A percentile compares a stretch with the other conserved stretches of the same genome.
These are phyloP conservation scores for Eulimnadia texana DNA, from an alignment of 1,140 invertebrate genomes.

Conservation along the genomic window DNA sequence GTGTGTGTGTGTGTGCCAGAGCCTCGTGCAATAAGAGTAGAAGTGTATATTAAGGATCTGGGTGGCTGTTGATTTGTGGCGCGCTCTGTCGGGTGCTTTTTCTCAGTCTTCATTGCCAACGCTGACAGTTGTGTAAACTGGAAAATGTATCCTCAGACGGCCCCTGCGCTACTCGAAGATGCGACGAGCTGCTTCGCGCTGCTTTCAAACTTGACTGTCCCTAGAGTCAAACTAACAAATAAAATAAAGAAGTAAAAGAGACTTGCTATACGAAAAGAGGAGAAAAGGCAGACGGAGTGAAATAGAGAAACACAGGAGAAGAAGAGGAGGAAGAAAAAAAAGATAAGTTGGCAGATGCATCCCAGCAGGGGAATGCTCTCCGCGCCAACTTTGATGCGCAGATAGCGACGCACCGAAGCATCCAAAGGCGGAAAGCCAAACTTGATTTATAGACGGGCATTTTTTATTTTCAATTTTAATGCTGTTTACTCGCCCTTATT, in stretches of 20 bases:
- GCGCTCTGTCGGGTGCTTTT: neutral
- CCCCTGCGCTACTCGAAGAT: neutral
- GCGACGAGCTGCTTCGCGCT: neutral
- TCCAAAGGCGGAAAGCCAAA: neutral
- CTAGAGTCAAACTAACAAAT: neutral
- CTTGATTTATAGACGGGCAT: neutral
- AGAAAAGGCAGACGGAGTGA: neutral
- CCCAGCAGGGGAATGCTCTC: neutral
- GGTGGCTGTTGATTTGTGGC: neutral
- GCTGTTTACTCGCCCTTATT: too few relatives aligned
- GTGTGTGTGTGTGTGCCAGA: too few relatives aligned
- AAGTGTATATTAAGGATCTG: neutral
- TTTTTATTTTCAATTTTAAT: too few relatives aligned
- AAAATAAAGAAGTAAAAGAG: neutral
- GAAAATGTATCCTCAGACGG: neutral
- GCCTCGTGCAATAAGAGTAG: neutral
- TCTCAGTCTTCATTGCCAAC: neutral
- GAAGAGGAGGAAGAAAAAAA: neutral
- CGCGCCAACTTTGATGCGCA: neutral
- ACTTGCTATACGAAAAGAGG: neutral
- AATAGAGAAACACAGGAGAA: too few relatives aligned
- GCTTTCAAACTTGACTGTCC: too few relatives aligned
- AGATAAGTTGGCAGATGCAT: neutral
- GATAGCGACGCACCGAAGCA: neutral
- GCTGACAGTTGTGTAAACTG: neutral